Conservation (phyloP, 1,140 invertebrate species). For the Ylistrum balloti region DNA sequence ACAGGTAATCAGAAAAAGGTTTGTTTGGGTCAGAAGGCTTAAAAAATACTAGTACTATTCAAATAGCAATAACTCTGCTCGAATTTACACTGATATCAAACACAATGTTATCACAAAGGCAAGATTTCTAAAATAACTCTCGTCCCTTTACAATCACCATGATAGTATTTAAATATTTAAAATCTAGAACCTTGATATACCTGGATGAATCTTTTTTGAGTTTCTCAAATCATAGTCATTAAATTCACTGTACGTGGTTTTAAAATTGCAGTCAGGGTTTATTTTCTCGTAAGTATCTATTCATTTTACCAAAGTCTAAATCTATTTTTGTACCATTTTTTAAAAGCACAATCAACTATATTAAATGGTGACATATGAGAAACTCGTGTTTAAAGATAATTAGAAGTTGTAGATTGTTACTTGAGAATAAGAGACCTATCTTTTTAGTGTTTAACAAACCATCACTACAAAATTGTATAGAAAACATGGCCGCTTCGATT, state of each 20-base stretch:
- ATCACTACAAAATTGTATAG: neutral
- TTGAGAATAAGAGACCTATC: neutral
- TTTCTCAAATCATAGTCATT: neutral
- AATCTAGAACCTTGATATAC: neutral
- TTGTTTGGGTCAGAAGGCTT: too few species aligned
- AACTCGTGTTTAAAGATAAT: neutral
- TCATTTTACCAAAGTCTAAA: neutral
- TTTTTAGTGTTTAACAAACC: neutral
- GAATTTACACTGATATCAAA: too few species aligned
- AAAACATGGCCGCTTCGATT: slow-evolving; percentile 30
- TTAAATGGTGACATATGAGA: neutral
- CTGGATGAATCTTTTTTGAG: neutral
- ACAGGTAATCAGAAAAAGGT: too few species aligned
- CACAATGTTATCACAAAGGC: too few species aligned
- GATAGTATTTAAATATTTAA: neutral
- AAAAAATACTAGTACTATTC: too few species aligned
- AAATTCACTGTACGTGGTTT: neutral
- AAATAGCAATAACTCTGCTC: too few species aligned
- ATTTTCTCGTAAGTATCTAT: neutral
- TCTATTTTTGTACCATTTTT: neutral
- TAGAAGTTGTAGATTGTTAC: neutral
- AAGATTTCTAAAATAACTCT: too few species aligned
- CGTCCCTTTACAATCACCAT: neutral
- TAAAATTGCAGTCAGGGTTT: neutral
- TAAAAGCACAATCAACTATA: neutral